Evolutionary conservation across 2,113 vertebrate species (phyloP), one percentile per base, ranked within the genome.

Genomic region (Miniopterus natalensis): DNA sequence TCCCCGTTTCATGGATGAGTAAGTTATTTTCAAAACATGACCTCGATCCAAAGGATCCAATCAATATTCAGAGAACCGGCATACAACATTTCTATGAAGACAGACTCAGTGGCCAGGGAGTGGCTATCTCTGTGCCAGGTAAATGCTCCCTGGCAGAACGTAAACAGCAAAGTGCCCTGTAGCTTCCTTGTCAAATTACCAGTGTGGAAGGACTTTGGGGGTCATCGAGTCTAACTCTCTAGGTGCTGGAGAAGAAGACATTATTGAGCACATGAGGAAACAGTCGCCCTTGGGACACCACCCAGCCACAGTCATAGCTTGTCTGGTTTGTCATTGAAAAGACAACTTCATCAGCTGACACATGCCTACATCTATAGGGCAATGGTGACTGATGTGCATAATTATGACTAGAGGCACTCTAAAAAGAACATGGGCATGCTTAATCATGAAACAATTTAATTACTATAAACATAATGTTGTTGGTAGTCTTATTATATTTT

Each of bases 401-500:
- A 87, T 89, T 65, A 49, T 18, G 75, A 71, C 92, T 1, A 9
- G 61, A 63, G 86, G 49, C 29, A 71, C n/a, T 47, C n/a, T 51
- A 42, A 78, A 71, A 84, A 78, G 81, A 90, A 93, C 25, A n/a
- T 6, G 1, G 12, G 14, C 1, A 40, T 84, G 78, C 92, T 93
- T 89, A 89, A 91, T 78, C 51, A 51, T 2, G 10, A 68, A 81
- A 57, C 66, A 47, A 84, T 53, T 87, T 49, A 74, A 90, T 88
- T 90, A 75, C 77, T 61, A 59, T 70, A 53, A 95, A 74, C 63
- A 92, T 20, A 36, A 63, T 45, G 29, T 8, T 78, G 36, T 63
- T 17, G 12, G 25, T 91, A 21, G 12, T n/a, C 95, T 92, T 81
- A 57, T 86, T 93, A 53, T 55, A 40, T 83, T 81, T 92, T 94